phyloP scores from a whole-genome alignment of 2,797 vertebrate genomes.

The Sternarchorhynchus goeldii region DNA sequence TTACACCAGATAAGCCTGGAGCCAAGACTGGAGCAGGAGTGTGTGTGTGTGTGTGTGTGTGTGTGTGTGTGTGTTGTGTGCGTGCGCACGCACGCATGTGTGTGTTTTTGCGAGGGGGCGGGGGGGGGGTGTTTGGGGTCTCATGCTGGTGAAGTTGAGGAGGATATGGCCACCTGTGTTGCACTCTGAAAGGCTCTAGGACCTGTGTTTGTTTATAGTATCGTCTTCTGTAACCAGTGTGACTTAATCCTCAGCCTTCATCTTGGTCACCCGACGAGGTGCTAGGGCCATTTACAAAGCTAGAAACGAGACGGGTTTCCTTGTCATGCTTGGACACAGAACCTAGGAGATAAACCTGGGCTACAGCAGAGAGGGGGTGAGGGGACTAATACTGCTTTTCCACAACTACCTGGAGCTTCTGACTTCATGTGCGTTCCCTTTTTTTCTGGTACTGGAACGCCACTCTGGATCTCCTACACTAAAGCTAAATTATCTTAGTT shows the following conservation, averaged over 20 bases:
- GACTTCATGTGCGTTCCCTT: neutral
- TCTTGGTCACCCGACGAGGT: conserved; percentile 50
- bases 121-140: conserved; percentile 18
- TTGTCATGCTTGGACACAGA: conserved; percentile 17
- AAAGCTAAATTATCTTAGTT: neutral
- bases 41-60: conserved; percentile 35
- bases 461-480: neutral
- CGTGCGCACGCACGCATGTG: conserved; percentile 56
- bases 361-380: neutral
- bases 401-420: conserved; percentile 7
- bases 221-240: conserved; percentile 49
- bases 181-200: conserved; percentile 53
- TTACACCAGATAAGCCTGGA: conserved; percentile 97
- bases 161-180: conserved; percentile 53
- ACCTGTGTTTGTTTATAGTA: conserved; percentile 50
- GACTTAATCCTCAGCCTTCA: conserved; percentile 45
- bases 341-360: neutral
- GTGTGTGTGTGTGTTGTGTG: conserved; percentile 23
- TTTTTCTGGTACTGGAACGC: neutral
- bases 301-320: neutral
- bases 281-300: conserved; percentile 30
- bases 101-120: conserved; percentile 11
- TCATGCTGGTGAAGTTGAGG: conserved; percentile 47
- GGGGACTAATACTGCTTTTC: conserved; percentile 24
- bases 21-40: conserved; percentile 57